Evolutionary conservation across 2,113 vertebrate species (phyloP).

Genomic region (Natator depressus): DNA sequence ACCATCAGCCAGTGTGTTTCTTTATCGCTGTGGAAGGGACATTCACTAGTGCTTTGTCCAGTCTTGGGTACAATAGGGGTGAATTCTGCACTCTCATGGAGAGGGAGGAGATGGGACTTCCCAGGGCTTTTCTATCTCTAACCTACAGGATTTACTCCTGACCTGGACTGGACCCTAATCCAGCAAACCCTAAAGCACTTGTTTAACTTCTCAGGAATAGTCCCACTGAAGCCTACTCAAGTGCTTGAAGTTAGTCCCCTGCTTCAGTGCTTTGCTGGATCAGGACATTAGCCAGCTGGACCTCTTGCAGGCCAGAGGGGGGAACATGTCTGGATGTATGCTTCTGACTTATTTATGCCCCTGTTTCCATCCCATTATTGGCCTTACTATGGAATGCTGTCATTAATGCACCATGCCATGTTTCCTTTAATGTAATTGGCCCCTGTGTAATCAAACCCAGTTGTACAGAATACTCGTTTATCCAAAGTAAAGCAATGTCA

Average conservation of each 20-base stretch:
- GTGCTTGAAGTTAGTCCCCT: slow-evolving; percentile 6
- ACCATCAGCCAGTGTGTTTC: accelerated
- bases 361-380: neutral
- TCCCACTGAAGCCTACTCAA: neutral
- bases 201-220: neutral
- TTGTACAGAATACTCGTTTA: neutral
- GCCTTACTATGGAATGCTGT: neutral
- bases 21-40: neutral
- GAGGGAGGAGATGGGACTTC: neutral
- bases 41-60: neutral
- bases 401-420: neutral
- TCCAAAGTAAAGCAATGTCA: neutral
- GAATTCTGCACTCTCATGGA: neutral
- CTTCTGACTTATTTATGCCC: neutral
- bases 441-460: neutral
- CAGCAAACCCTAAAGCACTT: neutral
- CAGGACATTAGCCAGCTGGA: neutral
- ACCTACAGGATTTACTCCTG: neutral
- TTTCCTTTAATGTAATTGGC: neutral
- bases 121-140: neutral
- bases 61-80: neutral
- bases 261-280: neutral
- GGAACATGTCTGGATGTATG: neutral
- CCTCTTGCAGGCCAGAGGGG: neutral
- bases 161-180: neutral